Conservation (phyloP, 1,140 invertebrate genomes). For the Phthorimaea operculella region DNA sequence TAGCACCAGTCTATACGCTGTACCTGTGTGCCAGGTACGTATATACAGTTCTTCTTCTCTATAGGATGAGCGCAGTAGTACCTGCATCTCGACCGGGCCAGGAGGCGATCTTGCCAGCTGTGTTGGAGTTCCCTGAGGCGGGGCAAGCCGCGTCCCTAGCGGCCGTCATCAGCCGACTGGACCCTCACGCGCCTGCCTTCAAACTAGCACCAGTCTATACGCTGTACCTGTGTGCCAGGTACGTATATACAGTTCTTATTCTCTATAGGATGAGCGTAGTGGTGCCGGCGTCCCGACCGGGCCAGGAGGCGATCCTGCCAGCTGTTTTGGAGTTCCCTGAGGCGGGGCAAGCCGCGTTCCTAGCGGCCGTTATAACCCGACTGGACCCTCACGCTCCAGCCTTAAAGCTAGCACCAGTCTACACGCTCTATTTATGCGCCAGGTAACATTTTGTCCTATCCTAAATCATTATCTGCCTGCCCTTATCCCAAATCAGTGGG, state of each 20-base stretch:
- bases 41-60: no score
- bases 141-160: slow-evolving; percentile 91
- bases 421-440: no score
- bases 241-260: no score
- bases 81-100: slow-evolving; percentile 70
- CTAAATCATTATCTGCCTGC: no score
- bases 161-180: slow-evolving; percentile 87
- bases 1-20: no score
- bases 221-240: slow-evolving; percentile 89
- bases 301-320: slow-evolving; percentile 90
- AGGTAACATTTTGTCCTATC: no score
- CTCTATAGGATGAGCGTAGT: slow-evolving; percentile 25
- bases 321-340: slow-evolving; percentile 56
- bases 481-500: no score
- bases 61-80: slow-evolving; percentile 22
- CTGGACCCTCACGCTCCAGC: no score
- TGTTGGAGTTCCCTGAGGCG: slow-evolving; percentile 94
- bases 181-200: slow-evolving; percentile 85
- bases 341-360: no score
- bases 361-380: no score
- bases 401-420: no score
- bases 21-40: no score
- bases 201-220: slow-evolving; percentile 95
- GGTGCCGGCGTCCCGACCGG: slow-evolving; percentile 60
- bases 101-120: slow-evolving; percentile 93